Base-by-base conservation (phyloP, 35 echinoderm and acorn worm genomes). In the Ptychodera flava region DNA sequence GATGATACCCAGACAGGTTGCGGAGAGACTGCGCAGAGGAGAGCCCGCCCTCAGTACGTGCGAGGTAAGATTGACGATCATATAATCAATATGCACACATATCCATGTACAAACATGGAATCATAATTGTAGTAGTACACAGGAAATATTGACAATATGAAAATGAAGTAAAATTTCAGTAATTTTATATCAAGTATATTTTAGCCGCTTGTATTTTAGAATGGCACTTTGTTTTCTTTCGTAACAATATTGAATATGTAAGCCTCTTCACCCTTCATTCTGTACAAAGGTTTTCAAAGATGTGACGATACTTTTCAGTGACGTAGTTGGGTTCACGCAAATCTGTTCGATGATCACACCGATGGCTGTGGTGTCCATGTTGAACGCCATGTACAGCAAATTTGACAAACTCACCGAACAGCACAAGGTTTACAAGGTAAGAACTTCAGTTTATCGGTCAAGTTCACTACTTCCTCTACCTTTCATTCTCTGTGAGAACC, bases 371-470 rank as follows among this genome's bases (percentile, higher is more conserved):
- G 96, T 99, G 16, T 87, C 96, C 28, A 88, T 99, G 91, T 85
- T 99, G 0, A 99, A 99, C 86, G 93, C 79, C 36, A 99, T 99
- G 96, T 99, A 99, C 84, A 94, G 90, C 77, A 92, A 92, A 76
- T 99, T 94, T 83, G 96, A 99, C 77, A 89, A 93, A 45, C 88
- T 99, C 33, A 99, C 92, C 80, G 96, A 99, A 92, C 36, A 83
- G 2, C 82, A 89, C 33, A 87, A 88, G 28, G 96, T 99, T 31
- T 99, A 94, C 82, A 94, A 99, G 93, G 96, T 99, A 78, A 89
- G 90, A 12, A 64, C 45, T 22, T n/a, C n/a, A n/a, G n/a, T n/a
- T n/a, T n/a, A n/a, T n/a, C n/a, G n/a, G n/a, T n/a, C n/a, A n/a
- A n/a, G n/a, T n/a, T n/a, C n/a, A n/a, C n/a, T n/a, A n/a, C n/a